Base-by-base conservation (phyloP, 2,113 vertebrate species). In the Platanista minor region DNA sequence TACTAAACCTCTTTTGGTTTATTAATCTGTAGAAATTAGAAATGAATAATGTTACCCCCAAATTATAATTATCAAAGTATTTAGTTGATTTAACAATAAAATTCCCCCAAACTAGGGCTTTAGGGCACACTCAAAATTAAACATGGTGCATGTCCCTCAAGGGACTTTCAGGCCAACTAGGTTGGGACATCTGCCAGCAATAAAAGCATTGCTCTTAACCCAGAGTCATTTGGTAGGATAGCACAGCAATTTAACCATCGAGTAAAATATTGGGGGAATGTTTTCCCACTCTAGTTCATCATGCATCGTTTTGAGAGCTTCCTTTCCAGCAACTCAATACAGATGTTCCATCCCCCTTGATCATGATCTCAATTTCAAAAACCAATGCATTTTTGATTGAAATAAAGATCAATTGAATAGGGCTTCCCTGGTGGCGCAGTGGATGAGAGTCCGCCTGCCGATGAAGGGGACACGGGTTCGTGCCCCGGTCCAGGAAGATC, bases 11-110 rank as follows among this genome's bases (percentile, higher is more conserved):
- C 27, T 12, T 94, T 82, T 92, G 13, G 67, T 90, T 84, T 78
- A 83, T 54, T 86, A 87, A 27, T 84, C 89, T 96, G 66, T 9
- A 87, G 90, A 54, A 83, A 85, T 78, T 72, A 66, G 41, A 91
- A 89, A 83, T 85, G 20, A 90, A 91, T 91, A 89, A 94, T 67
- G 43, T 59, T 80, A n/a, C 36, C 18, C 15, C 6, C 8, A 86
- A 82, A 52, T 46, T 78, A 41, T 10, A n/a, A 77, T 88, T n/a
- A 67, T 54, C 7, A 74, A 41, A 72, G 10, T 59, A 57, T 81
- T 75, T 74, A 72, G 29, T 66, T 64, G 59, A 36, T 27, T 0
- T 52, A 94, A 71, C 43, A 96, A 75, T 66, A 67, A 39, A 39
- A 72, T 80, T 93, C 11, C 8, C 27, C 66, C 64, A 72, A 67